Conservation (phyloP, 2,113 vertebrate species). For the Heptranchias perlo region DNA sequence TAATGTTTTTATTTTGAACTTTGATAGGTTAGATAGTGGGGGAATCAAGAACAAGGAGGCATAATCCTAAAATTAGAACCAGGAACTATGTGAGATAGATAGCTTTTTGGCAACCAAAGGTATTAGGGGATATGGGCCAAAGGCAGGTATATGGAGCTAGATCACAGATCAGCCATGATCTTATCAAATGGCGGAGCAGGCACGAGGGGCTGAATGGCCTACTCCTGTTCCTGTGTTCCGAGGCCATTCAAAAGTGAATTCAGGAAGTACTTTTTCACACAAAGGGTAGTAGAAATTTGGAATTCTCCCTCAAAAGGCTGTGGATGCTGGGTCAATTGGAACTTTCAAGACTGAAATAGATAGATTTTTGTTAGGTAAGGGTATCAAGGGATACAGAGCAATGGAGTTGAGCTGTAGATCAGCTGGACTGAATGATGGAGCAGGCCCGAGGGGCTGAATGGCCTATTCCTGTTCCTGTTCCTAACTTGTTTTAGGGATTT, state of each 20-base stretch:
- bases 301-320: background rate
- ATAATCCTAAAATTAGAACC: background rate
- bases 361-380: background rate
- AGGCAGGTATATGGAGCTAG: no score
- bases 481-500: background rate
- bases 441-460: background rate
- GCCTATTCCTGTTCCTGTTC: background rate
- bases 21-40: background rate
- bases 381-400: background rate
- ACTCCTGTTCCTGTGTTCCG: no score
- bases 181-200: no score
- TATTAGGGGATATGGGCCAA: no score
- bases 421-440: background rate
- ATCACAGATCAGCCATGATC: no score
- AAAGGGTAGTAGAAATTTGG: background rate
- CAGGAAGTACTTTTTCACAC: background rate
- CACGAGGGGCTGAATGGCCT: no score
- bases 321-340: background rate
- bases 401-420: background rate
- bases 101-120: no score
- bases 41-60: background rate
- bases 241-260: background rate
- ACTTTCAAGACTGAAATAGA: background rate
- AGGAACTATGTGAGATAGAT: no score
- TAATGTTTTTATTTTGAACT: background rate